Evolutionary conservation across 1,140 invertebrate species (phyloP).

Genomic region (Lordiphosa mommai): DNA sequence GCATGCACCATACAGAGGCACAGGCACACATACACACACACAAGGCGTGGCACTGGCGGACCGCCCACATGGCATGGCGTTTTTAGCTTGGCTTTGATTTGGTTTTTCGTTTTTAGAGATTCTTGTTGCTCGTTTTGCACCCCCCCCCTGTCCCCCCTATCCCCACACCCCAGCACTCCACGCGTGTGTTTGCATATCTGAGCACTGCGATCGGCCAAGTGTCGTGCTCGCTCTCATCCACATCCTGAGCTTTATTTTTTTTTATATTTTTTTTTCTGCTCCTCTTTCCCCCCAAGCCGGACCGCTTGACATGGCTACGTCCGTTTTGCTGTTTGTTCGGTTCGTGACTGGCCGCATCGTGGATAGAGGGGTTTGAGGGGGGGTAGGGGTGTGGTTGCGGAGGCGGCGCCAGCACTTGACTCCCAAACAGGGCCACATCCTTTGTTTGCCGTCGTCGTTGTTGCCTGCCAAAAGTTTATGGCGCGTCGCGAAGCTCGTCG

Average conservation of each 20-base stretch:
- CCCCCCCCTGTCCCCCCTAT: too few relatives aligned
- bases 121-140: conserved; percentile 8
- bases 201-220: conserved; percentile 44
- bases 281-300: not conserved
- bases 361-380: not conserved
- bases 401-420: conserved; percentile 31
- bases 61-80: conserved; percentile 33
- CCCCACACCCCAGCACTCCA: not conserved
- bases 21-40: conserved; percentile 28
- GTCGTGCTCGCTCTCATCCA: conserved; percentile 15
- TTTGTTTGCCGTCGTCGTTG: conserved; percentile 32
- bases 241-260: conserved; percentile 1
- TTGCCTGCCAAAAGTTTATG: conserved; percentile 65
- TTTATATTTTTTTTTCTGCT: not conserved
- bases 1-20: conserved; percentile 18
- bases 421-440: conserved; percentile 30
- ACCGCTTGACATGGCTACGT: conserved; percentile 31
- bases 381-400: conserved; percentile 4
- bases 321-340: conserved; percentile 40
- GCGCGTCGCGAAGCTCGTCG: conserved; percentile 51
- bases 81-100: conserved; percentile 39
- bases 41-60: conserved; percentile 32
- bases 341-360: conserved; percentile 42
- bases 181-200: conserved; percentile 61
- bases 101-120: conserved; percentile 16